Evolutionary conservation across 2,113 vertebrate genomes (phyloP), one percentile per base, ranked within the genome.

Genomic region (Burhinus oedicnemus): DNA sequence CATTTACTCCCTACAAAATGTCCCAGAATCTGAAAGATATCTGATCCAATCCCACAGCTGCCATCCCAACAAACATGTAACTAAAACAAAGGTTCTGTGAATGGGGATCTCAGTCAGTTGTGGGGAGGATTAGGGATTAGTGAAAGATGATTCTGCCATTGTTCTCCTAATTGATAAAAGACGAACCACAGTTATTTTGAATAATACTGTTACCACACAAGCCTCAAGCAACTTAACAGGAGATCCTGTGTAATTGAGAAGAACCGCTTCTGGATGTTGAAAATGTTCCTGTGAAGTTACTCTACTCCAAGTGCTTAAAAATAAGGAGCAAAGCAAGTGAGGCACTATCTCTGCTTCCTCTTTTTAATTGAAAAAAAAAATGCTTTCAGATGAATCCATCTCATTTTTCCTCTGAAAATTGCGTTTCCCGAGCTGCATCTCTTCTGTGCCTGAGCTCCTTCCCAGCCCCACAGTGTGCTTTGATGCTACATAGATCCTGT

Each of bases 81-180:
- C 76, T 84, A 83, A 91, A 93, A 70, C 54, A 70, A 90, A 92
- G 71, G 40, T 72, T 66, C 78, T 52, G 23, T 86, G 81, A 91
- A 72, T 40, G 82, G 52, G 36, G 40, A 38, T 40, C 34, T 38
- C 62, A 83, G 9, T 51, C 51, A 55, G 34, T 90, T 80, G 36
- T 62, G n/a, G 62, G 80, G 29, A 74, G 61, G 84, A 65, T 91
- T 74, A 92, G 15, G 82, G 76, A 83, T 94, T 90, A 93, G 49
- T n/a, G 66, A 91, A 87, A 91, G 94, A 83, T 54, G 57, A 96
- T n/a, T 91, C 80, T 85, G 6, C 15, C 44, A 83, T 75, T 89
- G 87, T 92, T 92, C 62, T 95, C 57, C 82, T 93, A 71, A 86
- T 29, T 47, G 66, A 79, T 57, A 79, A 72, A 96, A 95, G 82